These are phyloP conservation scores for Rhyacophila brunnea DNA, from an alignment of 1,140 invertebrate species.

Conservation along the genomic window DNA sequence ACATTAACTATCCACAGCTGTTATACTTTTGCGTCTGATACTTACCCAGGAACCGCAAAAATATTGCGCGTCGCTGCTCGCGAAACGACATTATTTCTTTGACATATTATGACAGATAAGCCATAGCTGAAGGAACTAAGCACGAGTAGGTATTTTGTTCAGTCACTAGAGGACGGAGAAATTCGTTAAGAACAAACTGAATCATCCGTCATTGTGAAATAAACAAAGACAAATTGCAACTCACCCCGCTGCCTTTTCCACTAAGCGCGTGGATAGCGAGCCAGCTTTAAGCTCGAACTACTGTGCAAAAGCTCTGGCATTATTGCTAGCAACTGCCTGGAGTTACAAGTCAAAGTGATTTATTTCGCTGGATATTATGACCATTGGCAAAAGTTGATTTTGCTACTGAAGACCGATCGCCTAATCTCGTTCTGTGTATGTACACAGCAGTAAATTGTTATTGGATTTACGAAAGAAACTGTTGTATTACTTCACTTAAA, in stretches of 20 bases:
- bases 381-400: conserved; percentile 16
- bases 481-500: no score
- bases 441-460: no score
- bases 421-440: no score
- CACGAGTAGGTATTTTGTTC: conserved; percentile 18
- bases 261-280: no score
- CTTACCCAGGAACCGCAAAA: conserved; percentile 3
- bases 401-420: background rate
- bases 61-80: background rate
- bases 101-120: conserved; percentile 28
- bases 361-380: conserved; percentile 25
- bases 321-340: conserved; percentile 22
- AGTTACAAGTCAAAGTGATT: conserved; percentile 27
- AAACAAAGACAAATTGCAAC: conserved; percentile 32
- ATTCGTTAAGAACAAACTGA: conserved; percentile 27
- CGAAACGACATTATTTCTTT: background rate
- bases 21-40: background rate
- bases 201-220: conserved; percentile 28
- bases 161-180: conserved; percentile 21
- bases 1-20: no score
- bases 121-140: conserved; percentile 6
- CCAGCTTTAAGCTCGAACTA: background rate
- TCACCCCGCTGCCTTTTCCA: conserved; percentile 3
- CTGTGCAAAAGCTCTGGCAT: conserved; percentile 19
- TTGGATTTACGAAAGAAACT: no score